A percentile compares a stretch with the other conserved stretches of the same genome.
Conservation (phyloP, 2,113 vertebrate genomes). For the Ceyx cyanopectus region DNA sequence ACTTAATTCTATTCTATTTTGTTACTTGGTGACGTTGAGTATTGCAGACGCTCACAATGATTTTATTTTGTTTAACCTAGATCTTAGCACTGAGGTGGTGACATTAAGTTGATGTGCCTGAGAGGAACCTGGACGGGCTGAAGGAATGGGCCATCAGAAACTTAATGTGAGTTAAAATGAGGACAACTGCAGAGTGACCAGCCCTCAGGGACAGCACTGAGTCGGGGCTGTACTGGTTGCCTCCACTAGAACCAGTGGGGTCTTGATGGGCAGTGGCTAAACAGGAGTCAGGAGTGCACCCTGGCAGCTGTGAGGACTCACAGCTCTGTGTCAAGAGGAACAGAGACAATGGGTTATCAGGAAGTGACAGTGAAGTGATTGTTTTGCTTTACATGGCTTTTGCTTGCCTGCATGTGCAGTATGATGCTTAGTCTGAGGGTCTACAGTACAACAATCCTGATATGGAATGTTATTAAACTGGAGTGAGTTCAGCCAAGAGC, state of each 20-base stretch:
- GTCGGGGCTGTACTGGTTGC: not conserved
- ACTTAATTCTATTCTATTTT: not conserved
- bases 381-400: not conserved
- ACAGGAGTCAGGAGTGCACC: not conserved
- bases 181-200: not conserved
- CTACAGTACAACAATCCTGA: not conserved
- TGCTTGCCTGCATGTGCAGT: not conserved
- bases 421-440: accelerated
- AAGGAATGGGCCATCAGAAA: not conserved
- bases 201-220: not conserved
- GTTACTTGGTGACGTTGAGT: not conserved
- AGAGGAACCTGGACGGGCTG: not conserved
- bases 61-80: not conserved
- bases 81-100: not conserved
- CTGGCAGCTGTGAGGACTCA: not conserved
- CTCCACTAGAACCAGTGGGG: not conserved
- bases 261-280: not conserved
- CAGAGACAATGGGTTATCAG: accelerated
- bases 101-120: not conserved
- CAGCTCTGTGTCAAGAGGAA: not conserved
- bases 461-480: not conserved
- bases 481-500: not conserved
- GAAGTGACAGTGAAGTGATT: not conserved
- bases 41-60: not conserved
- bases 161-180: accelerated